Evolutionary conservation across 92 coral and sea anemone species (phyloP).

Genomic region (Epizoanthus ramosus): DNA sequence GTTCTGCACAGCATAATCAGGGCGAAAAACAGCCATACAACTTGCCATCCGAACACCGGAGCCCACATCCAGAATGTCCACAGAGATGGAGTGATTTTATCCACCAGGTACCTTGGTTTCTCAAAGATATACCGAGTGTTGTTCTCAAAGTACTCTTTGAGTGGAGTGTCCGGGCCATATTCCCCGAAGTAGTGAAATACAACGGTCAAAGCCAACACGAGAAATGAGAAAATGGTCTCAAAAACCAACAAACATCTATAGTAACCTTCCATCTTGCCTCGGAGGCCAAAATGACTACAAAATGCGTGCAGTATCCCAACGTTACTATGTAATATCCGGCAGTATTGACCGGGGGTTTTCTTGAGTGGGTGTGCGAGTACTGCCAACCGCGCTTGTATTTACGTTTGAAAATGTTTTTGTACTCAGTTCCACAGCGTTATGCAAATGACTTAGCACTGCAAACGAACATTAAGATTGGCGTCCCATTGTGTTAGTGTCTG

Average conservation of each 20-base stretch:
- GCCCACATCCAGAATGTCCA: conserved; percentile 95
- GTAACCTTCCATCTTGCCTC: conserved; percentile 29
- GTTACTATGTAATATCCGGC: background rate
- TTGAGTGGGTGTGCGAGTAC: conserved; percentile 21
- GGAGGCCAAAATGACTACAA: background rate
- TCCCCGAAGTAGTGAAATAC: conserved; percentile 85
- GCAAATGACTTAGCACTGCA: conserved; percentile 25
- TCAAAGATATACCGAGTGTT: conserved; percentile 65
- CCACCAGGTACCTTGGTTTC: conserved; percentile 53
- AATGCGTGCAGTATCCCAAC: background rate
- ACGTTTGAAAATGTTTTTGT: conserved; percentile 16
- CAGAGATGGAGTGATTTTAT: conserved; percentile 70
- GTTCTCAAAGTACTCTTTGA: conserved; percentile 69
- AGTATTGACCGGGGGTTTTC: background rate
- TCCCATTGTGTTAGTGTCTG: conserved; percentile 31
- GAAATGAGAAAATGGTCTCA: conserved; percentile 67
- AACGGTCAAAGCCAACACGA: conserved; percentile 74
- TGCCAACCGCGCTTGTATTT: conserved; percentile 20
- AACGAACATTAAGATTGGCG: conserved; percentile 12
- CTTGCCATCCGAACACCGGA: conserved; percentile 85
- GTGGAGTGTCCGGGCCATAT: conserved; percentile 66
- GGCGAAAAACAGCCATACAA: conserved; percentile 77
- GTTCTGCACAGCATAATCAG: conserved; percentile 73
- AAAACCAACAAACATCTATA: conserved; percentile 66
- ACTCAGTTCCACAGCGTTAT: conserved; percentile 18